Base-by-base conservation (phyloP, 1,140 invertebrate genomes). In the Penaeus chinensis region DNA sequence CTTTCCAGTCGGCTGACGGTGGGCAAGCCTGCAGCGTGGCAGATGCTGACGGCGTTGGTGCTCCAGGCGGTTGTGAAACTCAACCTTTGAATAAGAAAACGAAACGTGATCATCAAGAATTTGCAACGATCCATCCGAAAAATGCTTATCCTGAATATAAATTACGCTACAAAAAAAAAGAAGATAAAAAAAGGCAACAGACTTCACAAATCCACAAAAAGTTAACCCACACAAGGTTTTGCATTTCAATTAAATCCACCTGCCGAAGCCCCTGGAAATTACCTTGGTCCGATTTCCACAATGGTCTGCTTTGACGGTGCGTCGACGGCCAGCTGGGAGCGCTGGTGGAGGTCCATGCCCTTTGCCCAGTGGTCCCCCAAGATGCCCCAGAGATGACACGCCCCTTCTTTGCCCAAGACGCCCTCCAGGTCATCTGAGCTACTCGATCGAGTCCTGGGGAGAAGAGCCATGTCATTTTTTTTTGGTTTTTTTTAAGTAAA, bases 41-140 rank as follows among this genome's bases (percentile, higher is more conserved):
- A 98, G 90, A 99, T 98, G 54, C 97, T 97, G 7, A 99, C 96
- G 79, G 97, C 96, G 93, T 99, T 99, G 89, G 96, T 98, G 2
- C 97, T 99, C 91, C 97, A 97, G 0, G 98, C 95, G 65, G 98
- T 98, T 18, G 96, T 98, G 92, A 98, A 98, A 92, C 98, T 98
- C 87, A 98, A 94, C 91, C 97, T 96, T 91, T 13, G 27, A 19
- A 24, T 11, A 78, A 62, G 24, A 18, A 61, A 65, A n/a, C 37
- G 10, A 16, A 24, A 4, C 3, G 24, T 24, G 37, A n/a, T n/a
- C n/a, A 32, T 66, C 20, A 54, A 32, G 20, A 27, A 27, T 42
- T 18, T 76, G 16, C 16, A 16, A n/a, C 4, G 8, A 13, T 27
- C 19, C 19, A 20, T n/a, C 0, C 27, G 69, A 32, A 24, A 74